A percentile compares a stretch with the other conserved stretches of the same genome.
Conservation (phyloP, 2,797 vertebrate genomes). For the Ceryle rudis region DNA sequence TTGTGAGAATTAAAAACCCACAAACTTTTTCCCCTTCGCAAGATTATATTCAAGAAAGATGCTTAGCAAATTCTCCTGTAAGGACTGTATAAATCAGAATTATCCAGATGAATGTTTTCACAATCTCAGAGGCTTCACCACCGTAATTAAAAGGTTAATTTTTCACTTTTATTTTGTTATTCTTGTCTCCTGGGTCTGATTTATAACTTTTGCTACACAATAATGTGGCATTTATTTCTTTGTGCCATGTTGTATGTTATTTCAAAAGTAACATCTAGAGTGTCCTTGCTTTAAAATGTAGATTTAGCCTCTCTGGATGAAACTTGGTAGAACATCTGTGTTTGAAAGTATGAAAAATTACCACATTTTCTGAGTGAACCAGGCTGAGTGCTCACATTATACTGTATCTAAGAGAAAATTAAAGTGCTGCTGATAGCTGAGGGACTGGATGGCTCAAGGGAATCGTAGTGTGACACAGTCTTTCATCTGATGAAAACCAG, state of each 20-base stretch:
- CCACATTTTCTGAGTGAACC: slow-evolving; percentile 69
- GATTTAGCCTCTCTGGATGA: slow-evolving; percentile 80
- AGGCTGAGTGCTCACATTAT: slow-evolving; percentile 68
- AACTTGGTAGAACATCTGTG: slow-evolving; percentile 67
- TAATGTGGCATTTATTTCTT: slow-evolving; percentile 81
- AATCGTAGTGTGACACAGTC: slow-evolving; percentile 63
- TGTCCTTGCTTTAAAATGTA: slow-evolving; percentile 87
- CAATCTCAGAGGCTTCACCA: slow-evolving; percentile 66
- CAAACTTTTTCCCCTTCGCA: slow-evolving; percentile 32
- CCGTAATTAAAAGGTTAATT: slow-evolving; percentile 77
- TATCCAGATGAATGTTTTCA: slow-evolving; percentile 72
- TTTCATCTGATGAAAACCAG: slow-evolving; percentile 74
- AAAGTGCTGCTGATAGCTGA: slow-evolving; percentile 69
- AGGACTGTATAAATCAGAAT: slow-evolving; percentile 61
- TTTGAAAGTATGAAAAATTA: slow-evolving; percentile 73
- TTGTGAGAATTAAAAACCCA: background rate
- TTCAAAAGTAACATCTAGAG: slow-evolving; percentile 80
- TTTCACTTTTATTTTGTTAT: slow-evolving; percentile 78
- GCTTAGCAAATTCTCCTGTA: slow-evolving; percentile 61
- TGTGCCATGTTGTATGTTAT: slow-evolving; percentile 76
- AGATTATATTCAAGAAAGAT: slow-evolving; percentile 58
- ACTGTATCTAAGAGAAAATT: slow-evolving; percentile 70
- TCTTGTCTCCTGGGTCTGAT: slow-evolving; percentile 76
- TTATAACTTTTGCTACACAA: slow-evolving; percentile 76
- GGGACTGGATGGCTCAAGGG: slow-evolving; percentile 70